Percentiles rank a stretch among this genome's conserved stretches.
Evolutionary conservation across 2,113 vertebrate species (phyloP).

Genomic region (Coptodon bakossiorum): DNA sequence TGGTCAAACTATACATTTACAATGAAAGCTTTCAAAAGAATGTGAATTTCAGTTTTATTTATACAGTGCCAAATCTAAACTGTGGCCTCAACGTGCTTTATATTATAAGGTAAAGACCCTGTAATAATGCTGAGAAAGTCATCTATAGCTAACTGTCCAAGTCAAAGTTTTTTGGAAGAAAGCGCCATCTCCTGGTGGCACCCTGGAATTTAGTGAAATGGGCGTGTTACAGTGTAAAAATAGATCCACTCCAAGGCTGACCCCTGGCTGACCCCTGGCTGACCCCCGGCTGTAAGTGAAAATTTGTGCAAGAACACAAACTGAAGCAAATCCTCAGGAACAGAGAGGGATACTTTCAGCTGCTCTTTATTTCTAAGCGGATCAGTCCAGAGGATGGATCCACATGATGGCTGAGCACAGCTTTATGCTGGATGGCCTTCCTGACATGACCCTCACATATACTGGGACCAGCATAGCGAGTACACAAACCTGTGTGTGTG

Average conservation of each 20-base stretch:
- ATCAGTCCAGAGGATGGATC: not conserved
- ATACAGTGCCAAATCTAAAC: not conserved
- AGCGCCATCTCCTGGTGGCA: not conserved
- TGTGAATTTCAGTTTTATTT: not conserved
- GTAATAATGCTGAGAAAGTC: not conserved
- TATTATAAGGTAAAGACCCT: not conserved
- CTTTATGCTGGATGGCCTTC: not conserved
- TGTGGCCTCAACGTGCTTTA: not conserved
- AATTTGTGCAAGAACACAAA: not conserved
- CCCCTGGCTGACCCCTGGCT: not conserved
- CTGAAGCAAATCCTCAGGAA: not conserved
- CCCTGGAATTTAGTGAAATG: not conserved
- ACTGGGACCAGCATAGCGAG: not conserved
- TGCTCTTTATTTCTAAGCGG: not conserved
- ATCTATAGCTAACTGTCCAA: not conserved
- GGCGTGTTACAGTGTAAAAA: not conserved
- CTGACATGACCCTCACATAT: not conserved
- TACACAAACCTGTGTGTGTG: not conserved
- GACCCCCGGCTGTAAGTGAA: not conserved
- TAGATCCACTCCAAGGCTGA: not conserved
- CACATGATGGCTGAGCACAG: not conserved
- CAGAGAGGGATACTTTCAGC: not conserved
- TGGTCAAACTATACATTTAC: not conserved
- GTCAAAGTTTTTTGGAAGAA: not conserved
- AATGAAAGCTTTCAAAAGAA: not conserved